phyloP scores from a whole-genome alignment of 64 coral and sea anemone genomes.

The Trachythela sp. region DNA sequence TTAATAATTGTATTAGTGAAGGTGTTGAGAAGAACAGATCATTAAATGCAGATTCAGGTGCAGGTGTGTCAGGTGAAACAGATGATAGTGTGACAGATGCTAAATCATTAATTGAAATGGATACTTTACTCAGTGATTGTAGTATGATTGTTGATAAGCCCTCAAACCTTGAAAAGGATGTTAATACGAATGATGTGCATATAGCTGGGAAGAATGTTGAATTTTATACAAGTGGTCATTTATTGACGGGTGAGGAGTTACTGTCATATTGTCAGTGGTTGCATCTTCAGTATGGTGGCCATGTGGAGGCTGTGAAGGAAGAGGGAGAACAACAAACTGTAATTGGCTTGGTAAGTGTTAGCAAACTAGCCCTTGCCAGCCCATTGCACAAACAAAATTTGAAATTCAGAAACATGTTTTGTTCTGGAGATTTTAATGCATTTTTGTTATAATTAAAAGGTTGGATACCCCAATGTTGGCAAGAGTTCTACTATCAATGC shows the following conservation, averaged over 20 bases:
- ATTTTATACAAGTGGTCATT: constrained; percentile 19
- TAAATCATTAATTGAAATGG: background rate
- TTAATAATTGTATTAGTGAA: background rate
- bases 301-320: background rate
- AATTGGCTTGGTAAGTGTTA: background rate
- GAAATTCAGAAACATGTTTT: no score
- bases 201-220: background rate
- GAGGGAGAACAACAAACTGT: background rate
- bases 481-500: constrained; percentile 98
- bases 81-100: background rate
- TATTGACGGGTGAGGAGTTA: constrained; percentile 10
- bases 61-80: background rate
- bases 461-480: constrained; percentile 98
- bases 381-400: no score
- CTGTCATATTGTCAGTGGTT: background rate
- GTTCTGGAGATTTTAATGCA: no score
- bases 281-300: background rate
- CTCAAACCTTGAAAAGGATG: no score
- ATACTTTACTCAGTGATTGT: background rate
- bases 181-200: background rate
- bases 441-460: constrained; percentile 40
- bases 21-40: background rate
- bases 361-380: background rate
- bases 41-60: background rate
- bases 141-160: no score